Evolutionary conservation across 1,140 invertebrate species (phyloP).

Genomic region (Drosophila orosa): DNA sequence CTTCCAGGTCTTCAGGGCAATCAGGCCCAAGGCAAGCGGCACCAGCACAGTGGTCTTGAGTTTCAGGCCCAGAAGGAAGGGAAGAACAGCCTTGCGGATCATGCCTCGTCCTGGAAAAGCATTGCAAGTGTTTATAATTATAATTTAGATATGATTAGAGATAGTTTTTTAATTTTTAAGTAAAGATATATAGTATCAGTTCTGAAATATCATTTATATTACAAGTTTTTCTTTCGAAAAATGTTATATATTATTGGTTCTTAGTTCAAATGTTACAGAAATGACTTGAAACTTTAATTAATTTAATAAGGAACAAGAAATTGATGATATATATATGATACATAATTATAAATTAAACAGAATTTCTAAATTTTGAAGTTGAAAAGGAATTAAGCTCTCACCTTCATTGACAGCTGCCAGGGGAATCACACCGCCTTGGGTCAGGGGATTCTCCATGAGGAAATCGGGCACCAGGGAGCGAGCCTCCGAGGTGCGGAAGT

Average conservation of each 20-base stretch:
- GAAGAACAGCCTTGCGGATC: conserved; percentile 92
- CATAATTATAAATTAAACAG: too few species aligned
- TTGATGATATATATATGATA: too few species aligned
- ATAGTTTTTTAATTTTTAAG: neutral
- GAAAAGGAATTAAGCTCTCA: conserved; percentile 27
- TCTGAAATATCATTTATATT: too few species aligned
- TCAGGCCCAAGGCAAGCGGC: conserved; percentile 91
- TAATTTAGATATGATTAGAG: neutral
- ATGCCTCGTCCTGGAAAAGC: conserved; percentile 88
- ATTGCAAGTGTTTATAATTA: neutral
- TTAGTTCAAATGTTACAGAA: neutral
- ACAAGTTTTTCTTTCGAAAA: too few species aligned
- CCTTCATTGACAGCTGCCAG: conserved; percentile 87
- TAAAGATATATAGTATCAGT: too few species aligned
- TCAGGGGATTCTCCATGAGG: conserved; percentile 87
- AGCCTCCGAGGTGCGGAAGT: conserved; percentile 85
- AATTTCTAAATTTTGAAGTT: too few species aligned
- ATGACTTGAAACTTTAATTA: too few species aligned
- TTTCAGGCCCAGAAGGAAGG: conserved; percentile 92
- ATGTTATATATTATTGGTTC: neutral
- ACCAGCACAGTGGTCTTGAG: conserved; percentile 93
- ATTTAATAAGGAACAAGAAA: neutral
- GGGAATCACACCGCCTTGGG: conserved; percentile 88
- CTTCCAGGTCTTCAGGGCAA: conserved; percentile 94
- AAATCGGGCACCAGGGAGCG: conserved; percentile 88